Conservation (phyloP, 2,888 invertebrate genomes). For the Synergus gifuensis region DNA sequence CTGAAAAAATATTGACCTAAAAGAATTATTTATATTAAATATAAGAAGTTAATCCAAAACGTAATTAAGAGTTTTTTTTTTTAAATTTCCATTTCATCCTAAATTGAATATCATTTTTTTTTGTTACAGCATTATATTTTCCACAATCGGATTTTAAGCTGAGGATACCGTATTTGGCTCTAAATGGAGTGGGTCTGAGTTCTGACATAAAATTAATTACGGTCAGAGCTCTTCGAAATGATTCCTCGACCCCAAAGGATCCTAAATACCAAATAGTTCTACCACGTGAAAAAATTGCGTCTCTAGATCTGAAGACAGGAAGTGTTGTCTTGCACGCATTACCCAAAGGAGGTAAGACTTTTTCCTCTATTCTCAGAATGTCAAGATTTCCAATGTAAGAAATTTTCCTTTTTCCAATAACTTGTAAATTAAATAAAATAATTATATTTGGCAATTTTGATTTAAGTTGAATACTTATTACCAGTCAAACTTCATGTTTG, state of each 20-base stretch:
- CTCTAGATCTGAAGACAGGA: constrained; percentile 54
- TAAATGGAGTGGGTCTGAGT: constrained; percentile 54
- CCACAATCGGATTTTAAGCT: constrained; percentile 72
- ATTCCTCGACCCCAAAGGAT: constrained; percentile 61
- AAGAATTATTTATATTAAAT: too few relatives aligned
- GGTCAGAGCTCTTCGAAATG: constrained; percentile 67
- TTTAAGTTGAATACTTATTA: neutral
- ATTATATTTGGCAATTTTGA: neutral
- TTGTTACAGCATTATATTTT: constrained; percentile 73
- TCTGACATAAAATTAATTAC: constrained; percentile 63
- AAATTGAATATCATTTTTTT: neutral
- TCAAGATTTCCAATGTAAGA: neutral
- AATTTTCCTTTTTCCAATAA: neutral
- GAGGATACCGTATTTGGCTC: constrained; percentile 65
- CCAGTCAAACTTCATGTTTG: neutral
- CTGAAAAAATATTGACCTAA: neutral
- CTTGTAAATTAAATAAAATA: neutral
- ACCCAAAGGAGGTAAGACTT: constrained; percentile 62
- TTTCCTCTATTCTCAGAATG: constrained; percentile 18
- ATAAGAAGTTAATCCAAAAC: too few relatives aligned
- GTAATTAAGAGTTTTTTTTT: too few relatives aligned
- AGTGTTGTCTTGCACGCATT: constrained; percentile 58
- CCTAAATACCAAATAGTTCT: constrained; percentile 64
- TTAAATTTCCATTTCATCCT: neutral
- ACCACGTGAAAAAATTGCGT: constrained; percentile 57